Percentiles rank a stretch among this genome's conserved stretches.
phyloP scores from a whole-genome alignment of 2,113 vertebrate species.

The Lophotis ruficrista region DNA sequence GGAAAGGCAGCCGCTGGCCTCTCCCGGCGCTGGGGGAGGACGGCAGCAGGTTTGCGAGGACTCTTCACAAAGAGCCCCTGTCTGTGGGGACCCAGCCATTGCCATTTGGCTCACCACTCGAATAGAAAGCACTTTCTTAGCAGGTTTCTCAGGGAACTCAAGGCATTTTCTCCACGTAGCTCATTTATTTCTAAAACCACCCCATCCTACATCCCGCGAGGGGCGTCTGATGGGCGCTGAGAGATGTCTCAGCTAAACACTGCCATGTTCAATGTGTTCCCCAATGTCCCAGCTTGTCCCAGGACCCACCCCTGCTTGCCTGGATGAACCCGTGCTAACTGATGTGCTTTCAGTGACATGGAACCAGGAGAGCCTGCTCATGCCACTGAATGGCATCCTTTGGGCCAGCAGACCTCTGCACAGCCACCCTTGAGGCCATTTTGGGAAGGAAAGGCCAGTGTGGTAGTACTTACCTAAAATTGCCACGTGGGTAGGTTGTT shows the following conservation, averaged over 20 bases:
- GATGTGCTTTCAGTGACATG: background rate
- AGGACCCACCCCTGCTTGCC: background rate
- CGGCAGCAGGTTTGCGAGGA: background rate
- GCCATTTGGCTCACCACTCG: background rate
- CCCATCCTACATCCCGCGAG: background rate
- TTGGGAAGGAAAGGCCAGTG: background rate
- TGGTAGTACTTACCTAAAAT: background rate
- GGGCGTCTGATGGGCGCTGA: background rate
- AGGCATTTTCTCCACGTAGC: background rate
- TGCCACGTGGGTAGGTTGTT: background rate
- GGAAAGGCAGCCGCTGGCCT: background rate
- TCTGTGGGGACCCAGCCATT: background rate
- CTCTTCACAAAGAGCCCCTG: slow-evolving; percentile 53
- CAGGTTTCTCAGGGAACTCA: background rate
- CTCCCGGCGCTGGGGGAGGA: background rate
- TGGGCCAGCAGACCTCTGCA: background rate
- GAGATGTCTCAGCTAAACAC: background rate
- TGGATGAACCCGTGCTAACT: background rate
- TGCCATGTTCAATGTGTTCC: background rate
- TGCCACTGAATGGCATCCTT: background rate
- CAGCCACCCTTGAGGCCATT: background rate
- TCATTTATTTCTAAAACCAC: background rate
- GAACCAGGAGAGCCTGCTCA: background rate
- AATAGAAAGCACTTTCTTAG: slow-evolving; percentile 11
- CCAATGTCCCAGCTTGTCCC: background rate